A percentile compares a stretch with the other conserved stretches of the same genome.
These are phyloP conservation scores for Eubasilissa splendida DNA, from an alignment of 2,888 invertebrate species.

Conservation along the genomic window DNA sequence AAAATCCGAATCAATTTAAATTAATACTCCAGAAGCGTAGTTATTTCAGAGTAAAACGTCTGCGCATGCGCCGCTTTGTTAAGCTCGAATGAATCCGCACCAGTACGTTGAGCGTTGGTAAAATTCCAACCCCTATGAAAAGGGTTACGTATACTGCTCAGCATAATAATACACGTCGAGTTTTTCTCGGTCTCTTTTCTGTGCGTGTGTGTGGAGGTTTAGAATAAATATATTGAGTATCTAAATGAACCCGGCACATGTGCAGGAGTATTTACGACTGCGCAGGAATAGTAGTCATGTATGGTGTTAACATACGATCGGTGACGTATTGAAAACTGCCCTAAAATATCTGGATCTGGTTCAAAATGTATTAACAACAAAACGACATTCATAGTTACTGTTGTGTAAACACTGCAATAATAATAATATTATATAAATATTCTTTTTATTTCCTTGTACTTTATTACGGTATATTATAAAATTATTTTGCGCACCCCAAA, in stretches of 20 bases:
- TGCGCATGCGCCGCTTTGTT: conserved; percentile 6
- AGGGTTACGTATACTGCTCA: not conserved
- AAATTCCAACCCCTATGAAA: conserved; percentile 11
- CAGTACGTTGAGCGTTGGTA: not conserved
- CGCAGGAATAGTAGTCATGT: not conserved
- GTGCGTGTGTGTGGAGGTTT: not conserved
- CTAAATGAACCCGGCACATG: conserved; percentile 19
- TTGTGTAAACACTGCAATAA: too few species aligned
- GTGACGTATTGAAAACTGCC: too few species aligned
- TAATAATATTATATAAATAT: too few species aligned
- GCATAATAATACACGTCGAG: conserved; percentile 10
- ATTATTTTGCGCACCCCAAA: too few species aligned
- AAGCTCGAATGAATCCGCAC: conserved; percentile 34
- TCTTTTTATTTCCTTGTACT: too few species aligned
- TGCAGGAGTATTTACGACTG: not conserved
- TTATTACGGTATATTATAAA: too few species aligned
- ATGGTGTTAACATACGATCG: too few species aligned
- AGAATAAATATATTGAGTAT: conserved; percentile 11
- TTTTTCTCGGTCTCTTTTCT: not conserved
- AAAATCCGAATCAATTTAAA: conserved; percentile 47
- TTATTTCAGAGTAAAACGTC: not conserved
- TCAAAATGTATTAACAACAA: too few species aligned
- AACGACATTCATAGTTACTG: too few species aligned
- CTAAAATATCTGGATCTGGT: too few species aligned
- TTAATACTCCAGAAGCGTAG: conserved; percentile 29